A percentile compares a stretch with the other conserved stretches of the same genome.
phyloP scores from a whole-genome alignment of 2,888 invertebrate genomes.

The Spialia ferax region DNA sequence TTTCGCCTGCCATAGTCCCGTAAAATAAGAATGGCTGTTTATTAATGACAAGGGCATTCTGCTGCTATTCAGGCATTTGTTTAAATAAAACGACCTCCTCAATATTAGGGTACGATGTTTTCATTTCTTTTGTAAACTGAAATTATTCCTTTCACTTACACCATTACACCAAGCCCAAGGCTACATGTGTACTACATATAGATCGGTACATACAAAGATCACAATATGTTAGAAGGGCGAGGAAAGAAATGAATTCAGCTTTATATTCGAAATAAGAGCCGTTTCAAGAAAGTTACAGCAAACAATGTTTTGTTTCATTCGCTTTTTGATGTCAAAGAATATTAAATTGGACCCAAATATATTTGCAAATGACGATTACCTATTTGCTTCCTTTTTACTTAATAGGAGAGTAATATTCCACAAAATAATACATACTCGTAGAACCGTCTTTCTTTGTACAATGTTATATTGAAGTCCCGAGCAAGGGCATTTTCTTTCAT shows the following conservation, averaged over 20 bases:
- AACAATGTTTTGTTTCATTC: constrained; percentile 32
- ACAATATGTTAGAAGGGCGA: constrained; percentile 24
- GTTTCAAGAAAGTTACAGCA: constrained; percentile 22
- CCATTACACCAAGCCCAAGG: constrained; percentile 13
- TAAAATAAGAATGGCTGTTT: too few species aligned
- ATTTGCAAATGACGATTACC: constrained; percentile 25
- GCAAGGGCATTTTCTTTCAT: not conserved
- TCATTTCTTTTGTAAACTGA: not conserved
- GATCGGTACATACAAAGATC: constrained; percentile 10
- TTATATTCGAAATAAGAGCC: constrained; percentile 18
- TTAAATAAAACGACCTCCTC: too few species aligned
- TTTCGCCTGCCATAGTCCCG: too few species aligned
- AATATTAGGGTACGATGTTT: too few species aligned
- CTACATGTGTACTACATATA: constrained; percentile 12
- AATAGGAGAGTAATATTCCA: constrained; percentile 19
- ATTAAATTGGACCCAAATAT: constrained; percentile 33
- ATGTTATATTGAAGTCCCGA: not conserved
- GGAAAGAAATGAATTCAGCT: constrained; percentile 23
- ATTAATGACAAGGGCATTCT: too few species aligned
- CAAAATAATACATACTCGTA: not conserved
- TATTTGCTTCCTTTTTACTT: constrained; percentile 14
- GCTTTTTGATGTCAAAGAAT: constrained; percentile 35
- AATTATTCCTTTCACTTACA: not conserved
- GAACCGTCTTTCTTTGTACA: not conserved
- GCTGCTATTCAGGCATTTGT: too few species aligned